A percentile compares a stretch with the other conserved stretches of the same genome.
Evolutionary conservation across 2,888 invertebrate species (phyloP).

Genomic region (Napeogenes sylphis): DNA sequence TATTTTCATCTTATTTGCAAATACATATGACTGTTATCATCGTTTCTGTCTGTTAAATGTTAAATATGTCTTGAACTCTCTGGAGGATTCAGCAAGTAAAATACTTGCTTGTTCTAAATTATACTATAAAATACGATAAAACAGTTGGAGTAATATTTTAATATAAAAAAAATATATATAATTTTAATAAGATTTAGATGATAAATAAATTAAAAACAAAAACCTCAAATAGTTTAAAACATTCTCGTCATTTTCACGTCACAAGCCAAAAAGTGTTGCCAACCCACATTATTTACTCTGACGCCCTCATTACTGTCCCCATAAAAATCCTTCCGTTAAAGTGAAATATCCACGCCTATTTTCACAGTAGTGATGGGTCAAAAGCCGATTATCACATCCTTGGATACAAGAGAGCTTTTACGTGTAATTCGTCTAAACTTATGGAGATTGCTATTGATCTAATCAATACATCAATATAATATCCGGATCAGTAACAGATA

Average conservation of each 20-base stretch:
- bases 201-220: background rate
- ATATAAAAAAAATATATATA: too few relatives aligned
- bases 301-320: background rate
- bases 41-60: too few relatives aligned
- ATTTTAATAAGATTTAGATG: background rate
- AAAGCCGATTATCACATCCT: slow-evolving; percentile 32
- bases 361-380: slow-evolving; percentile 28
- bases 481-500: background rate
- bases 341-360: slow-evolving; percentile 26
- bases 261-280: slow-evolving; percentile 5
- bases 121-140: too few relatives aligned
- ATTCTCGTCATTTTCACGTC: background rate
- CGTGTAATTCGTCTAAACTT: slow-evolving; percentile 27
- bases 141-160: too few relatives aligned
- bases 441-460: background rate
- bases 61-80: too few relatives aligned
- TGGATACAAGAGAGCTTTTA: slow-evolving; percentile 32
- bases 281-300: background rate
- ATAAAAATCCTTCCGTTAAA: slow-evolving; percentile 16
- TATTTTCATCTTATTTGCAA: too few relatives aligned
- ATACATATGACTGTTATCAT: too few relatives aligned
- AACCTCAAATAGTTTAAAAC: background rate
- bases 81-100: too few relatives aligned
- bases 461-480: background rate
- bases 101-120: too few relatives aligned